phyloP scores from a whole-genome alignment of 1,140 invertebrate genomes.

The Galleria mellonella region DNA sequence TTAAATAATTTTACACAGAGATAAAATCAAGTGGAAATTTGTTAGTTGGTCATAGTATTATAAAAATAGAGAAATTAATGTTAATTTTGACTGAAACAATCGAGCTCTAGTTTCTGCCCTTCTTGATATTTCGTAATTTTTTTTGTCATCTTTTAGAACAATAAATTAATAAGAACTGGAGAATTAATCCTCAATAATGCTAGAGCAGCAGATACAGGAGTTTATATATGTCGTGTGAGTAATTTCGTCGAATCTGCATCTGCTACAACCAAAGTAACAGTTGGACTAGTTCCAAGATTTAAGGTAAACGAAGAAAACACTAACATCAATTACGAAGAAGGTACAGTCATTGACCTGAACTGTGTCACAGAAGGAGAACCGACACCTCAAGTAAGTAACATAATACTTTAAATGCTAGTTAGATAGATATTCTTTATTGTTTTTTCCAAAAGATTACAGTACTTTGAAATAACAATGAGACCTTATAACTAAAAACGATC shows the following conservation, averaged over 20 bases:
- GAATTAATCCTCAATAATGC: conserved; percentile 13
- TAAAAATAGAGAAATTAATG: no score
- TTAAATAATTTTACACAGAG: no score
- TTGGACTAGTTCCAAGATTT: conserved; percentile 24
- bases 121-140: no score
- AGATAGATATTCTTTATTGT: no score
- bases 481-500: no score
- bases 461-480: no score
- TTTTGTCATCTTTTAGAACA: conserved; percentile 11
- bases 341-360: conserved; percentile 5
- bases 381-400: conserved; percentile 16
- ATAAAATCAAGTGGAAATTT: no score
- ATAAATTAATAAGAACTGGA: conserved; percentile 6
- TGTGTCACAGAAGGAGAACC: conserved; percentile 21
- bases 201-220: conserved; percentile 10
- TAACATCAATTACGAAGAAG: conserved; percentile 11
- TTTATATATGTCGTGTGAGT: conserved; percentile 32
- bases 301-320: conserved; percentile 7
- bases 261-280: conserved; percentile 9
- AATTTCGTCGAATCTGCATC: conserved; percentile 10
- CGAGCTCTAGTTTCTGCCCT: no score
- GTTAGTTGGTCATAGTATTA: no score
- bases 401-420: no score
- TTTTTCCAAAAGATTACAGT: no score
- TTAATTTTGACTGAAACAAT: no score